A percentile compares a stretch with the other conserved stretches of the same genome.
These are phyloP conservation scores for Lepus timidus DNA, from an alignment of 2,113 vertebrate species.

Conservation along the genomic window DNA sequence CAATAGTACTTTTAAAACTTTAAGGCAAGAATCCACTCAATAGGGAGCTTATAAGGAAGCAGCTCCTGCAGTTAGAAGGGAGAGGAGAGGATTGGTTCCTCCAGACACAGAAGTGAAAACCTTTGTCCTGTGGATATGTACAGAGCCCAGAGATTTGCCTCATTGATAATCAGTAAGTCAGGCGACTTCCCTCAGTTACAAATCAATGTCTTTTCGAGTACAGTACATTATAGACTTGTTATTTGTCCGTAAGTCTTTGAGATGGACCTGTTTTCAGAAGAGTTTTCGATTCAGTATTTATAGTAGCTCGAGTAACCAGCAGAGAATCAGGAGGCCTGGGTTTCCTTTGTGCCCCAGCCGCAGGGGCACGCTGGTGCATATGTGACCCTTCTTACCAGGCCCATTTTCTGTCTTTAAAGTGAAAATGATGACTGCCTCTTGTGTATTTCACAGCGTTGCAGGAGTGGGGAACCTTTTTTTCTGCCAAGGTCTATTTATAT, in stretches of 20 bases:
- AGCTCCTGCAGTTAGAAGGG: accelerated
- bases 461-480: too few relatives aligned
- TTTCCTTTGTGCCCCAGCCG: background rate
- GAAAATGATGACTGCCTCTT: background rate
- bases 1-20: too few relatives aligned
- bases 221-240: background rate
- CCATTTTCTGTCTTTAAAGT: background rate
- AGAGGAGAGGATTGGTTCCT: accelerated
- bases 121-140: background rate
- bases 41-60: background rate
- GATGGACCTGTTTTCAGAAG: background rate
- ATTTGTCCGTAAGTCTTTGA: background rate
- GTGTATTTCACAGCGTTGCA: background rate
- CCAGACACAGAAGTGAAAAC: accelerated
- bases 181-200: background rate
- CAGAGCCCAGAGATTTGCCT: too few relatives aligned
- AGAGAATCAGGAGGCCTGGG: background rate
- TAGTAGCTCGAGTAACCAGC: background rate
- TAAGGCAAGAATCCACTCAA: accelerated
- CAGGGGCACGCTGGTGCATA: accelerated
- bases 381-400: background rate
- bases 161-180: background rate
- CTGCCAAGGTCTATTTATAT: too few relatives aligned
- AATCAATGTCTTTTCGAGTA: background rate
- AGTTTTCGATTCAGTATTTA: background rate